Conservation (phyloP, 1,140 invertebrate genomes). For the Dendroctonus ponderosae region DNA sequence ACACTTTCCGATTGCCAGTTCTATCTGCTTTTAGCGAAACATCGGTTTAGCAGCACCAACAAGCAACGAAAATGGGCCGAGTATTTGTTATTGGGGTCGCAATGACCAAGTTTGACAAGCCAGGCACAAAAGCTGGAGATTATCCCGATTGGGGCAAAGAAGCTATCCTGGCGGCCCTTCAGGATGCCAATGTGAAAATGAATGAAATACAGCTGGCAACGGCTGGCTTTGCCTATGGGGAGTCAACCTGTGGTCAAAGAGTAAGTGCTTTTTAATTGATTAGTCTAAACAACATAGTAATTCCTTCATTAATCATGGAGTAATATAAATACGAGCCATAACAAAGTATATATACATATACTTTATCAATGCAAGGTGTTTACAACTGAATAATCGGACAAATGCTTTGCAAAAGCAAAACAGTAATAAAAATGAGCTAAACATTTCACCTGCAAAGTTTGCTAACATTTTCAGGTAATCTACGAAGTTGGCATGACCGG, state of each 20-base stretch:
- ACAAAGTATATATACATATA: no score
- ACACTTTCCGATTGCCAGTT: no score
- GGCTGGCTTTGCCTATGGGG: slow-evolving; percentile 95
- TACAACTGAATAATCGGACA: no score
- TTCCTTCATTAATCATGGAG: no score
- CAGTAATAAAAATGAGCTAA: no score
- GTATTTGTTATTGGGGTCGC: slow-evolving; percentile 95
- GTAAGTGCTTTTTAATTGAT: slow-evolving; percentile 43
- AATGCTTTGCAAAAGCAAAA: no score
- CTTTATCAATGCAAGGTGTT: no score
- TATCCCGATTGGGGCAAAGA: slow-evolving; percentile 95
- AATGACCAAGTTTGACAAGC: slow-evolving; percentile 97
- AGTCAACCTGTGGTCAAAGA: slow-evolving; percentile 94
- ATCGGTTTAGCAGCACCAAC: no score
- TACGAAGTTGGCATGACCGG: slow-evolving; percentile 96
- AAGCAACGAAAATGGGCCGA: slow-evolving; percentile 45
- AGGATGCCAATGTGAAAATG: slow-evolving; percentile 83
- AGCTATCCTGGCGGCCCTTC: slow-evolving; percentile 83
- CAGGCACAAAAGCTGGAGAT: slow-evolving; percentile 74
- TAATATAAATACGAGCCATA: no score
- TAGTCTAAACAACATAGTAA: no score
- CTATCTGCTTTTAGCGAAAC: no score
- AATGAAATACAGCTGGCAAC: slow-evolving; percentile 81
- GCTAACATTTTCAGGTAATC: slow-evolving; percentile 49
- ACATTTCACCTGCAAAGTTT: no score